Evolutionary conservation across 2,888 invertebrate genomes (phyloP).

Genomic region (Drosophila colorata): DNA sequence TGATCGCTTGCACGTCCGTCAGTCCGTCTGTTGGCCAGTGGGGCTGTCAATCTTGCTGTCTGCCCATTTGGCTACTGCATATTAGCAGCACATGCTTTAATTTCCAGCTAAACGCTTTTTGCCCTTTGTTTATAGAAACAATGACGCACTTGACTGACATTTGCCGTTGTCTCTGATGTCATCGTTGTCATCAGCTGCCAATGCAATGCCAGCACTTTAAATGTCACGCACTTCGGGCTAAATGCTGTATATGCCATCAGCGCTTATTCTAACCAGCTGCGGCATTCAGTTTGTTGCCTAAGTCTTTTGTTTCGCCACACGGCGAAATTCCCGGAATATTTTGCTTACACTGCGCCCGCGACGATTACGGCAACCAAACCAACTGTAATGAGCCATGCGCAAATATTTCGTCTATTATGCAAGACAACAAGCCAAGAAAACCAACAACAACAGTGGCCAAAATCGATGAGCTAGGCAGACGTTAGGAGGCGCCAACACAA

Average conservation of each 20-base stretch:
- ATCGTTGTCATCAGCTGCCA: constrained; percentile 54
- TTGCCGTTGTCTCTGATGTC: constrained; percentile 77
- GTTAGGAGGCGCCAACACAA: constrained; percentile 67
- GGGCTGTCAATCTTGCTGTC: constrained; percentile 52
- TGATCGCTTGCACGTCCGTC: constrained; percentile 40
- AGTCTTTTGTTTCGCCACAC: constrained; percentile 74
- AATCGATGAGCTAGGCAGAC: constrained; percentile 55
- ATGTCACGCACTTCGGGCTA: constrained; percentile 53
- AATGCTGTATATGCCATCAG: constrained; percentile 4
- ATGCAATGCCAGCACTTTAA: constrained; percentile 46
- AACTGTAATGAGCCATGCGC: constrained; percentile 77
- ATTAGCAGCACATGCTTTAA: constrained; percentile 40
- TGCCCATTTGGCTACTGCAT: constrained; percentile 50
- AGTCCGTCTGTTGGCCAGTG: constrained; percentile 35
- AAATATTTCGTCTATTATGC: constrained; percentile 78
- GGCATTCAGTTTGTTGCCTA: constrained; percentile 60
- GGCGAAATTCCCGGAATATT: constrained; percentile 61
- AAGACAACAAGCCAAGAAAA: constrained; percentile 42
- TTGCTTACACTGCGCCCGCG: constrained; percentile 54
- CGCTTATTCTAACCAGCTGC: constrained; percentile 43
- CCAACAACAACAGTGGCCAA: constrained; percentile 36
- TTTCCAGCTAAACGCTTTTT: constrained; percentile 58
- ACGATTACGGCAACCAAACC: constrained; percentile 73
- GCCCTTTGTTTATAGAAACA: constrained; percentile 66
- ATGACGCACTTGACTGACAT: constrained; percentile 78